These are phyloP conservation scores for Bambusicola thoracicus DNA, from an alignment of 2,113 vertebrate species.

Conservation along the genomic window DNA sequence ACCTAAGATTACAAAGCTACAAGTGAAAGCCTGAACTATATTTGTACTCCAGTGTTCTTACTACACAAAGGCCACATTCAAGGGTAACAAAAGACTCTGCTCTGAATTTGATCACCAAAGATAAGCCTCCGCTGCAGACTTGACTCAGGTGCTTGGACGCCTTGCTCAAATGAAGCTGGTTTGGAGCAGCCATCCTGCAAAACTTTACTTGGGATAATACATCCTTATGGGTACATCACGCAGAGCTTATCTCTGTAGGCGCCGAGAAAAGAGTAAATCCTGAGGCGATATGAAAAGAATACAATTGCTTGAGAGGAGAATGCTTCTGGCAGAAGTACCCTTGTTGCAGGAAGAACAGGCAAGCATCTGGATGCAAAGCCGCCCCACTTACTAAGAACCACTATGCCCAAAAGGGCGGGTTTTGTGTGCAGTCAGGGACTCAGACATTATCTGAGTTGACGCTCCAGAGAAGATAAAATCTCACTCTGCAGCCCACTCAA, in stretches of 20 bases:
- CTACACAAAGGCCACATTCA: neutral
- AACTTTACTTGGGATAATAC: neutral
- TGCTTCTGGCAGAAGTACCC: neutral
- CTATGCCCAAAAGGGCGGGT: neutral
- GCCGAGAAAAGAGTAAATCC: neutral
- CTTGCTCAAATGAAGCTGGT: neutral
- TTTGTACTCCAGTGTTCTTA: neutral
- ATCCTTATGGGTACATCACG: neutral
- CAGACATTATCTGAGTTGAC: neutral
- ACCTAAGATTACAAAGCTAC: neutral
- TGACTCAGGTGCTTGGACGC: neutral
- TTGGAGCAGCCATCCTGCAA: neutral
- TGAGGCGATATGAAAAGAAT: neutral
- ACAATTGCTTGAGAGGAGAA: neutral
- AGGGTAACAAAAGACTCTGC: neutral
- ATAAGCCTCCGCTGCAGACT: neutral
- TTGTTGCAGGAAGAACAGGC: neutral
- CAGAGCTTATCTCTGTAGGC: neutral
- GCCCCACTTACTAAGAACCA: neutral
- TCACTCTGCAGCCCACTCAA: neutral
- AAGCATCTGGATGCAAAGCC: neutral
- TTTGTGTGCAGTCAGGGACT: neutral
- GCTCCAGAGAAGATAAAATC: slow-evolving; percentile 26
- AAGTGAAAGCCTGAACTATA: neutral
- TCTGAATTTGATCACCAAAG: neutral